Evolutionary conservation across 2,797 vertebrate genomes (phyloP), one percentile per base, ranked within the genome.

Genomic region (Chelon labrosus): DNA sequence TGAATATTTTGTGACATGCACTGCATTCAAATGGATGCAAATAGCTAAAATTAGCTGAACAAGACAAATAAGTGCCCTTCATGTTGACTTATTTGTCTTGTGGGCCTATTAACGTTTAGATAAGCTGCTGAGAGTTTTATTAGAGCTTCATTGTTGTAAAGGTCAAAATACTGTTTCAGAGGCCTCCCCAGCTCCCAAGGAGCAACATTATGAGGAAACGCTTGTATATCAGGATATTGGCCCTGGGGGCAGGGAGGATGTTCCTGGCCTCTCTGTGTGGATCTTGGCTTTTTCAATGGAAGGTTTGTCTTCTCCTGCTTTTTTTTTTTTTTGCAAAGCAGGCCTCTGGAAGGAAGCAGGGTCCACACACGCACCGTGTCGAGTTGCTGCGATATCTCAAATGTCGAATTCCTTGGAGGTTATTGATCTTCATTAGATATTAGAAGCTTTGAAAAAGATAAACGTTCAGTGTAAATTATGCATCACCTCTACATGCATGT

Each of bases 161-260:
- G 14, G 47, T 62, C 31, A 12, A 16, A 58, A 19, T 41, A 56
- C 27, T 56, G 7, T 54, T 62, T 39, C 46, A 70, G 61, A 77
- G 59, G 56, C 51, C 37, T 53, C 58, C 54, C 20, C 12, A 31
- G 70, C 20, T 71, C 42, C 73, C 37, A 56, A 39, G 22, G 41
- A 87, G 51, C 55, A 75, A 70, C 73, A 68, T 51, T 72, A 7
- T 19, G 38, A 59, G 80, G 84, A 86, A 90, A 77, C 65, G 39
- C 46, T 27, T 52, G 51, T 51, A 19, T 19, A 69, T 70, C 69
- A 82, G 74, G 83, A 87, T 82, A 61, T 65, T 82, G 67, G 79
- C 27, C 73, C 65, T 56, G 41, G 65, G 67, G 77, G 63, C 59
- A 44, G 49, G 44, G 80, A 59, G 82, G 84, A 69, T 70, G 71